Base-by-base conservation (phyloP, 2,888 invertebrate genomes). In the Lycocerus yunnanus region DNA sequence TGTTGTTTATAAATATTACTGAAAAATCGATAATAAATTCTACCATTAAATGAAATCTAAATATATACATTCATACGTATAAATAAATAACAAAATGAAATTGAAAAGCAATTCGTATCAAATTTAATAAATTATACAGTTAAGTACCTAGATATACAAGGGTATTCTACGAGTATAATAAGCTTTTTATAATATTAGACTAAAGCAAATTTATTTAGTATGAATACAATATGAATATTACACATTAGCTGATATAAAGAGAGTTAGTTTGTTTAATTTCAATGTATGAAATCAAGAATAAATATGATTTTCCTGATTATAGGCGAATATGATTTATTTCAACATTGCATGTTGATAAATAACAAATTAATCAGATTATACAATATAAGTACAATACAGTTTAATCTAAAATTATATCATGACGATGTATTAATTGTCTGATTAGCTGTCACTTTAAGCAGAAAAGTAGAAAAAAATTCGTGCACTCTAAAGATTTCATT, bases 321-420 rank as follows among this genome's bases (percentile, higher is more conserved):
- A 20, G n/a, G 9, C n/a, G 18, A 63, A 13, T 16, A 63, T 63
- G 61, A 63, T 63, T 63, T 63, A 63, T 63, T 63, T 63, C 11
- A 63, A 20, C 11, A 18, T 63, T 18, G 61, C 61, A 63, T 63
- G 61, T 63, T 63, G 61, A 18, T 63, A 63, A 63, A 63, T 20
- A 63, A 18, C 61, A 63, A 63, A 63, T 63, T 63, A 63, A 63
- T 63, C 61, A 18, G 61, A 63, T 63, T 61, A 63, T 16, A 10
- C 61, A 13, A 18, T 14, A 63, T 63, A 63, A 43, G 43, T 20
- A 63, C 16, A 63, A 63, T 18, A 63, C 18, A 63, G 61, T 18
- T 63, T 20, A 16, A 63, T 43, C 43, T 43, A 43, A 43, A 43
- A 43, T 43, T 43, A 43, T 43, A 43, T 43, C 43, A 43, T 43